A percentile compares a stretch with the other conserved stretches of the same genome.
Evolutionary conservation across 2,113 vertebrate species (phyloP).

Genomic region (Gambusia affinis): DNA sequence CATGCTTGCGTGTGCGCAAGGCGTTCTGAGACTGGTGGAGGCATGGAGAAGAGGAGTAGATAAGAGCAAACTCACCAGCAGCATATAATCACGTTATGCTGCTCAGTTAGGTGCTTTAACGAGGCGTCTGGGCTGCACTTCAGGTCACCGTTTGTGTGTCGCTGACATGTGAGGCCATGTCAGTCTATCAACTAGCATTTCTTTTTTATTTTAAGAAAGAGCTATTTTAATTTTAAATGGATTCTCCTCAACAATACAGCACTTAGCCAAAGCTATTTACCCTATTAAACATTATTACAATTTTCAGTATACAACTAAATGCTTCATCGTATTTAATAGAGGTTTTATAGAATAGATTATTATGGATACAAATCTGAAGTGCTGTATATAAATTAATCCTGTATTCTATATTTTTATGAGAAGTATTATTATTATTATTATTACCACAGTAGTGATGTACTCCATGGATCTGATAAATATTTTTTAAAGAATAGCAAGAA

Average conservation of each 20-base stretch:
- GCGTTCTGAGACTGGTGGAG: slow-evolving; percentile 3
- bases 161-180: slow-evolving; percentile 2
- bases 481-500: neutral
- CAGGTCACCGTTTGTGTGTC: slow-evolving; percentile 38
- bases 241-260: neutral
- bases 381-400: too few species aligned
- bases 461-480: neutral
- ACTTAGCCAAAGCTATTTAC: neutral
- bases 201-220: neutral
- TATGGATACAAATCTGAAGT: neutral
- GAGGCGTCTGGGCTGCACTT: slow-evolving; percentile 51
- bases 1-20: slow-evolving; percentile 7
- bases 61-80: slow-evolving; percentile 53
- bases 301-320: neutral
- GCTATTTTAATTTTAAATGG: neutral
- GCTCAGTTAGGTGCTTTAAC: slow-evolving; percentile 63
- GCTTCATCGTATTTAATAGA: neutral
- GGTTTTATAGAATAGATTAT: neutral
- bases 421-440: neutral
- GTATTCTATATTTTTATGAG: too few species aligned
- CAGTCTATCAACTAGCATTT: neutral
- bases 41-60: neutral
- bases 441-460: neutral
- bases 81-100: slow-evolving; percentile 65
- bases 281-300: neutral